Evolutionary conservation across 2,113 vertebrate species (phyloP).

Genomic region (Abramis brama): DNA sequence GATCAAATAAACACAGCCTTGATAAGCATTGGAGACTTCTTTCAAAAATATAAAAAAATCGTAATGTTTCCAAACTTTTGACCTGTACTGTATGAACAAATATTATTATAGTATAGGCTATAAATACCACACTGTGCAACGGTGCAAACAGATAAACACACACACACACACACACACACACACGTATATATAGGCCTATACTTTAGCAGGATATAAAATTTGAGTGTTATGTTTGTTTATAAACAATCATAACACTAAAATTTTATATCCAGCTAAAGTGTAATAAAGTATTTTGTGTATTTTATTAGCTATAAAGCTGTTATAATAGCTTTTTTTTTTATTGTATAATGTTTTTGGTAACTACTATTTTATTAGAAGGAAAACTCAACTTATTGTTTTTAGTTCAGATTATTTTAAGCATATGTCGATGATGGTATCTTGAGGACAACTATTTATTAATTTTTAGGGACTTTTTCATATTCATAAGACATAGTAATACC

Average conservation of each 20-base stretch:
- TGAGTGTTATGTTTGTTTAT: too few relatives aligned
- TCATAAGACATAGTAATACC: neutral
- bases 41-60: too few relatives aligned
- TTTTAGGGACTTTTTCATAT: neutral
- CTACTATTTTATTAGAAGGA: neutral
- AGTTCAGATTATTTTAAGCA: neutral
- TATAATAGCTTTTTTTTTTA: neutral
- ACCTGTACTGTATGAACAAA: neutral
- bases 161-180: too few relatives aligned
- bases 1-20: too few relatives aligned
- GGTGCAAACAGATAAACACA: neutral
- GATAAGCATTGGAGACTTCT: too few relatives aligned
- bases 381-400: neutral
- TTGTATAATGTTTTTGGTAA: neutral
- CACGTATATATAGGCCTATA: too few relatives aligned
- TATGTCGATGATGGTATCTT: neutral
- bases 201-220: too few relatives aligned
- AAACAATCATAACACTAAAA: neutral
- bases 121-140: neutral
- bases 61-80: too few relatives aligned
- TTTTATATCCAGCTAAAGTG: neutral
- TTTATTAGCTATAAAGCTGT: too few relatives aligned
- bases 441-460: neutral
- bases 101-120: neutral
- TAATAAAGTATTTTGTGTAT: neutral